phyloP scores from a whole-genome alignment of 2,113 vertebrate genomes.

The Microtus richardsoni region DNA sequence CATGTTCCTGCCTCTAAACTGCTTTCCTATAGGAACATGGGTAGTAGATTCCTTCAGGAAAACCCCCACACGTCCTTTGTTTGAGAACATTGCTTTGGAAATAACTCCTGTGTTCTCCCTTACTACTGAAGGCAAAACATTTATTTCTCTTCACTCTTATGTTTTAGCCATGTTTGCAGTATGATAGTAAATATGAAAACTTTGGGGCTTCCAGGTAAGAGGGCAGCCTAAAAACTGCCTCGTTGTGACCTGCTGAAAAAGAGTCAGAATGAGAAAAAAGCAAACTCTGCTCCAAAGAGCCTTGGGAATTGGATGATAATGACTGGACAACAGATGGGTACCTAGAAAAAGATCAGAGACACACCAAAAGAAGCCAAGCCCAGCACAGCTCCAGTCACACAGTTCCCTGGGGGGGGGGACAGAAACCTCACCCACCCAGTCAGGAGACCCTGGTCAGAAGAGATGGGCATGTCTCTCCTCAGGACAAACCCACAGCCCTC shows the following conservation, averaged over 20 bases:
- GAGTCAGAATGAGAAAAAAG: not conserved
- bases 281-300: not conserved
- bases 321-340: not conserved
- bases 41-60: too few relatives aligned
- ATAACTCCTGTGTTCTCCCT: not conserved
- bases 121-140: not conserved
- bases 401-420: not conserved
- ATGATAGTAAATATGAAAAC: not conserved
- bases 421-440: not conserved
- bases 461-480: not conserved
- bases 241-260: not conserved
- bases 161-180: not conserved
- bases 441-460: not conserved
- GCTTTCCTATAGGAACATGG: not conserved
- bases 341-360: not conserved
- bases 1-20: too few relatives aligned
- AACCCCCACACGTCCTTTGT: not conserved
- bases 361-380: not conserved
- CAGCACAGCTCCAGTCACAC: not conserved
- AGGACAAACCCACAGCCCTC: not conserved
- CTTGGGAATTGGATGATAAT: not conserved
- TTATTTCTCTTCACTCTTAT: not conserved
- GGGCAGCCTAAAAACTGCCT: not conserved
- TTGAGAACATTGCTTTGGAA: not conserved
- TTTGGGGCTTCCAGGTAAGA: not conserved